Conservation (phyloP, 2,888 invertebrate genomes). For the Leptinotarsa tumamoca region DNA sequence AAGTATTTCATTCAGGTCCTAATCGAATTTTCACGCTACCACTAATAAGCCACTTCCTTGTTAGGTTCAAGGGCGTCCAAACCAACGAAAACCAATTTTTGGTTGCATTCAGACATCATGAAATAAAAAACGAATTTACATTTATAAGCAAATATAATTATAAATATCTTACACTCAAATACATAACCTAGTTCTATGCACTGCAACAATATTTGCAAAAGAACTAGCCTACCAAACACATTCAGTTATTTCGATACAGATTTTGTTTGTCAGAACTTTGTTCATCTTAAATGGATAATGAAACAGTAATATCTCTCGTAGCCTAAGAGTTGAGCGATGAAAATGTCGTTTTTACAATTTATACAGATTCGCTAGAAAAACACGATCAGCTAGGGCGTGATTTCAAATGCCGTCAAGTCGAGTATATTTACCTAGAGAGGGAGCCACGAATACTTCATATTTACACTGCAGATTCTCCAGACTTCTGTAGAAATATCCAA, state of each 20-base stretch:
- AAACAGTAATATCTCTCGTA: slow-evolving; percentile 52
- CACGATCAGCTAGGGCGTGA: slow-evolving; percentile 18
- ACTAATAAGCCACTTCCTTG: not conserved
- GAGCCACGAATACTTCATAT: not conserved
- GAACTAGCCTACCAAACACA: slow-evolving; percentile 66
- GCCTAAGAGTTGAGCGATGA: slow-evolving; percentile 58
- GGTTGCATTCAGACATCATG: not conserved
- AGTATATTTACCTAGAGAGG: not conserved
- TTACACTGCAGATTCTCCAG: not conserved
- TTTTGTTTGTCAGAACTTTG: slow-evolving; percentile 56
- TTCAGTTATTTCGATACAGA: slow-evolving; percentile 62
- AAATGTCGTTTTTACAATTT: slow-evolving; percentile 50
- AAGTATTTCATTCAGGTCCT: too few relatives aligned
- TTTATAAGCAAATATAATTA: slow-evolving; percentile 69
- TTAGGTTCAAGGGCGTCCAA: not conserved
- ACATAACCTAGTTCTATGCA: slow-evolving; percentile 65
- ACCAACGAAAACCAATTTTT: not conserved
- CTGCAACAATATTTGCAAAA: slow-evolving; percentile 60
- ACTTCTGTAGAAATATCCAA: too few relatives aligned
- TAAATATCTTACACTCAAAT: slow-evolving; percentile 69
- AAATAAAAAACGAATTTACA: slow-evolving; percentile 49
- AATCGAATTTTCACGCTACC: too few relatives aligned
- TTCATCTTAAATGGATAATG: slow-evolving; percentile 58
- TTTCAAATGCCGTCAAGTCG: slow-evolving; percentile 5
- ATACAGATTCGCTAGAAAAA: slow-evolving; percentile 34